Base-by-base conservation (phyloP, 2,888 invertebrate genomes). In the Odiellus spinosus region DNA sequence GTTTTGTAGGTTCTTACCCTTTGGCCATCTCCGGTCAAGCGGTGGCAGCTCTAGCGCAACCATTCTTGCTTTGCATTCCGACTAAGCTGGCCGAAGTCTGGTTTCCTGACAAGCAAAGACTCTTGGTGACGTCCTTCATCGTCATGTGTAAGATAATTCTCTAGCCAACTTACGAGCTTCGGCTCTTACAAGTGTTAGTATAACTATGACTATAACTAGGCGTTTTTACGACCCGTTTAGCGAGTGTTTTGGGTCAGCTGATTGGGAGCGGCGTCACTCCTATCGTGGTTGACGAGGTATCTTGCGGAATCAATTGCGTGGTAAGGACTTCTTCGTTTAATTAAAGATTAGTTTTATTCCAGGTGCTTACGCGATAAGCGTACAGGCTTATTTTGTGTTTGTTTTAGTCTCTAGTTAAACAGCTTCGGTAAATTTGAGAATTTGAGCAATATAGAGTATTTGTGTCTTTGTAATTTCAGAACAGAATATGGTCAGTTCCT, bases 31-130 rank as follows among this genome's bases (percentile, higher is more conserved):
- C 19, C 3, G 53, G 52, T 26, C 70, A 71, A 57, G 58, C 59
- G 3, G 32, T 69, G 8, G 67, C 69, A 17, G 69, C 69, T 1
- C 60, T 63, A 55, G 66, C 67, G 6, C 70, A 71, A 54, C 69
- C 70, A 3, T 69, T 71, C 55, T 60, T 69, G n/a, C 61, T 71
- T 62, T 71, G 69, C 54, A 61, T 66, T 32, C 66, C 70, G 1
- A 69, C 71, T 10, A 71, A 71, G 57, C 55, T 70, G 44, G 67
- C 70, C 2, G 68, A 66, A 6, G 53, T 63, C 20, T 71, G 71
- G 71, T 71, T 71, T 57, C 60, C 65, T 2, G 65, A 65, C 41
- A 62, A 62, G 21, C 67, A 71, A 55, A 57, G 71, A 40, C 66
- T 66, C 8, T 56, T 67, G 33, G 70, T 70, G 2, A 71, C 69